phyloP scores from a whole-genome alignment of 2,888 invertebrate genomes.

The Hyles lineata region DNA sequence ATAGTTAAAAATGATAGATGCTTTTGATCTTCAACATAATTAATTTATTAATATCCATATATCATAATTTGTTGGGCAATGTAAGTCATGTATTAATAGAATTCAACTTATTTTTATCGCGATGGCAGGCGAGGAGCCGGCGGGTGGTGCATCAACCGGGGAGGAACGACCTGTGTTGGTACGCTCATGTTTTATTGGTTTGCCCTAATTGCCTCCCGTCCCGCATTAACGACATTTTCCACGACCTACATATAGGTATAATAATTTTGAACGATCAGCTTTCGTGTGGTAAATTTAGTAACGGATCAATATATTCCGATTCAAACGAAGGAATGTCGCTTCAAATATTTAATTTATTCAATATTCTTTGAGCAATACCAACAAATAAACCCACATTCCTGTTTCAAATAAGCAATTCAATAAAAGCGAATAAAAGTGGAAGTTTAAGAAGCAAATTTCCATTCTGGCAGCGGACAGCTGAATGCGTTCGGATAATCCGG shows the following conservation, averaged over 20 bases:
- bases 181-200: constrained; percentile 73
- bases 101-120: constrained; percentile 15
- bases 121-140: constrained; percentile 15
- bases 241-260: constrained; percentile 62
- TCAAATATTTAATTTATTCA: not conserved
- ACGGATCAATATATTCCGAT: constrained; percentile 13
- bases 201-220: constrained; percentile 76
- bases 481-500: constrained; percentile 53
- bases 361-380: constrained; percentile 5
- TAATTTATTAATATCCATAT: constrained; percentile 3
- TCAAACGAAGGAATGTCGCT: not conserved
- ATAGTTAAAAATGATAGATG: constrained; percentile 8
- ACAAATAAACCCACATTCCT: constrained; percentile 33
- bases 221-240: constrained; percentile 68
- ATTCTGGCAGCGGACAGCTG: constrained; percentile 21
- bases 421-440: constrained; percentile 43
- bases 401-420: constrained; percentile 14
- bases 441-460: constrained; percentile 53
- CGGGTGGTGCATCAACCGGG: constrained; percentile 45
- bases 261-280: constrained; percentile 38
- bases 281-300: constrained; percentile 8
- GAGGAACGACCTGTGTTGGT: constrained; percentile 63
- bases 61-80: constrained; percentile 12
- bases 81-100: constrained; percentile 15
- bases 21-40: constrained; percentile 17